These are phyloP conservation scores for Drosophila heteroneura DNA, from an alignment of 2,888 invertebrate species.

Conservation along the genomic window DNA sequence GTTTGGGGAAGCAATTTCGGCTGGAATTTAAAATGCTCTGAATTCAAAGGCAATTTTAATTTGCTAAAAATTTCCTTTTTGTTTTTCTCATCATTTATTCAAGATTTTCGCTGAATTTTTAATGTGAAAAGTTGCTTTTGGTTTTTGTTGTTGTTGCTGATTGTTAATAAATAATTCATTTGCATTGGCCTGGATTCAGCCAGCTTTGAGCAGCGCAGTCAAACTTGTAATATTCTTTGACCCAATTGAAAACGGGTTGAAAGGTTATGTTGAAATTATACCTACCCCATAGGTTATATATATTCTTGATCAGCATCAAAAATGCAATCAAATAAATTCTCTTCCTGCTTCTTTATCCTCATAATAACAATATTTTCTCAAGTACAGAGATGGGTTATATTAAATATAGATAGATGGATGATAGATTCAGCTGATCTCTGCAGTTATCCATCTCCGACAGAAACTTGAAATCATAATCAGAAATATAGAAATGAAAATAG, in stretches of 20 bases:
- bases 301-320: not conserved
- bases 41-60: slow-evolving; percentile 1
- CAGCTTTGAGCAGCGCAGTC: not conserved
- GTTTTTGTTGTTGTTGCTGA: not conserved
- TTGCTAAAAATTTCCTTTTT: not conserved
- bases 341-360: not conserved
- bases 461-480: too few relatives aligned
- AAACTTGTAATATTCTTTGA: not conserved
- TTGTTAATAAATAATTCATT: not conserved
- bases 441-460: too few relatives aligned
- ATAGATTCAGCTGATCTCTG: too few relatives aligned
- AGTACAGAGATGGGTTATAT: not conserved
- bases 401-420: too few relatives aligned
- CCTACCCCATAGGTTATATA: not conserved
- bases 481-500: too few relatives aligned
- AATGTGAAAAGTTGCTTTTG: not conserved
- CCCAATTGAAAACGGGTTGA: not conserved
- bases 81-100: slow-evolving; percentile 8
- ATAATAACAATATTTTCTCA: not conserved
- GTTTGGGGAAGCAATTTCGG: not conserved
- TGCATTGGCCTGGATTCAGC: not conserved
- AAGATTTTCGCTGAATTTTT: not conserved
- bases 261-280: not conserved
- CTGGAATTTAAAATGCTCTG: not conserved
- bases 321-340: not conserved